Conservation (phyloP, 2,888 invertebrate genomes). For the Scaptomyza reducta region DNA sequence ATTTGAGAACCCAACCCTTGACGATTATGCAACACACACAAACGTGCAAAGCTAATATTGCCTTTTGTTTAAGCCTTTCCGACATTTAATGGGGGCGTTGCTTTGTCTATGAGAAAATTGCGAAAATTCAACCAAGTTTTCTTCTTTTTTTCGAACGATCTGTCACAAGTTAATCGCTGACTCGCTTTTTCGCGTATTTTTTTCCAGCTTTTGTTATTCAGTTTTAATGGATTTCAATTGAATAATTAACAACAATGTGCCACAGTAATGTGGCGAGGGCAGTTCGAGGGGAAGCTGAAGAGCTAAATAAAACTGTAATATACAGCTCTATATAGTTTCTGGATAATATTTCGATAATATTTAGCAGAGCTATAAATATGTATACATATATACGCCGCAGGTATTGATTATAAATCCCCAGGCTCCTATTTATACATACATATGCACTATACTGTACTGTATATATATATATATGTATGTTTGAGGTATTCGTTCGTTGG, state of each 20-base stretch:
- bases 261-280: conserved; percentile 13
- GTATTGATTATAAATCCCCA: conserved; percentile 40
- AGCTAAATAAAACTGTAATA: conserved; percentile 13
- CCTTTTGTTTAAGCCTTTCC: conserved; percentile 36
- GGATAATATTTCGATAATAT: conserved; percentile 31
- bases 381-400: conserved; percentile 20
- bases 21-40: conserved; percentile 48
- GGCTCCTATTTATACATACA: background rate
- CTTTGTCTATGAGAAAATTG: conserved; percentile 45
- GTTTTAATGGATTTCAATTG: conserved; percentile 81
- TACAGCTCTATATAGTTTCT: conserved; percentile 7
- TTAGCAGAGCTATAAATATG: conserved; percentile 41
- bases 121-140: conserved; percentile 22
- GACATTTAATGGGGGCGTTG: conserved; percentile 36
- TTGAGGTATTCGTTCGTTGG: conserved; percentile 3
- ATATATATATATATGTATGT: background rate
- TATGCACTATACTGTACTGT: background rate
- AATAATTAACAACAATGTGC: conserved; percentile 80
- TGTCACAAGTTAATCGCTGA: conserved; percentile 52
- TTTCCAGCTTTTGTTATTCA: conserved; percentile 9
- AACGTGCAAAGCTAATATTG: background rate
- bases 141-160: background rate
- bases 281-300: background rate
- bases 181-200: no score
- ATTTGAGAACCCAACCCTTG: conserved; percentile 49